Conservation (phyloP, 2,113 vertebrate genomes). For the Mugil cephalus region DNA sequence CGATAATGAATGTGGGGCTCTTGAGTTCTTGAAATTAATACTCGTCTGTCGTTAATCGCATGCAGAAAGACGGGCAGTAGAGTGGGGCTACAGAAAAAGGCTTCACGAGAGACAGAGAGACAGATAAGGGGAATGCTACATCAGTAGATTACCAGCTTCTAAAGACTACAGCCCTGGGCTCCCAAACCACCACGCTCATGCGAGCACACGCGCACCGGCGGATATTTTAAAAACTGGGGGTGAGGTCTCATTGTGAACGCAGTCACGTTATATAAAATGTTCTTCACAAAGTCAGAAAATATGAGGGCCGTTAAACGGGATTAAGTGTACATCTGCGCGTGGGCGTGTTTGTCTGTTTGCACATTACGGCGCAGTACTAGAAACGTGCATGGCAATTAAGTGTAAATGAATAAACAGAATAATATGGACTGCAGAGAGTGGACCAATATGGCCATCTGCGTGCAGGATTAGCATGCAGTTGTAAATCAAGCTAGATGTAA, state of each 20-base stretch:
- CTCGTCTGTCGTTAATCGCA: not conserved
- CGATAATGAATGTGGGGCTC: not conserved
- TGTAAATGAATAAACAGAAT: slow-evolving; percentile 56
- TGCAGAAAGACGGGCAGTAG: not conserved
- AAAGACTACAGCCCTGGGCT: slow-evolving; percentile 7
- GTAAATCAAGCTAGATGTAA: not conserved
- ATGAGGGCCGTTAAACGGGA: slow-evolving; percentile 26
- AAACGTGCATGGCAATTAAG: slow-evolving; percentile 53
- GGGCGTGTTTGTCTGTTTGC: slow-evolving; percentile 65
- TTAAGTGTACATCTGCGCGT: slow-evolving; percentile 47
- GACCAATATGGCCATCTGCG: slow-evolving; percentile 3
- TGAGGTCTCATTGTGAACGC: slow-evolving; percentile 22
- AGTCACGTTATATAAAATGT: not conserved
- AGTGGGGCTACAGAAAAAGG: slow-evolving; percentile 6
- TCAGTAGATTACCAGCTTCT: slow-evolving; percentile 23
- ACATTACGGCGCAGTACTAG: slow-evolving; percentile 34
- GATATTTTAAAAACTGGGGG: not conserved
- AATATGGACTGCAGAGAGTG: slow-evolving; percentile 14
- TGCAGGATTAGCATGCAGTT: not conserved
- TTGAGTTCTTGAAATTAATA: not conserved
- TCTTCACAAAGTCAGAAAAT: slow-evolving; percentile 34
- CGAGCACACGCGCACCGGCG: not conserved
- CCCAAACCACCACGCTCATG: not conserved
- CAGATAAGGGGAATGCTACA: slow-evolving; percentile 15
- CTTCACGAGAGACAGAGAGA: not conserved